These are phyloP conservation scores for Vanessa atalanta DNA, from an alignment of 1,140 invertebrate species.

Conservation along the genomic window DNA sequence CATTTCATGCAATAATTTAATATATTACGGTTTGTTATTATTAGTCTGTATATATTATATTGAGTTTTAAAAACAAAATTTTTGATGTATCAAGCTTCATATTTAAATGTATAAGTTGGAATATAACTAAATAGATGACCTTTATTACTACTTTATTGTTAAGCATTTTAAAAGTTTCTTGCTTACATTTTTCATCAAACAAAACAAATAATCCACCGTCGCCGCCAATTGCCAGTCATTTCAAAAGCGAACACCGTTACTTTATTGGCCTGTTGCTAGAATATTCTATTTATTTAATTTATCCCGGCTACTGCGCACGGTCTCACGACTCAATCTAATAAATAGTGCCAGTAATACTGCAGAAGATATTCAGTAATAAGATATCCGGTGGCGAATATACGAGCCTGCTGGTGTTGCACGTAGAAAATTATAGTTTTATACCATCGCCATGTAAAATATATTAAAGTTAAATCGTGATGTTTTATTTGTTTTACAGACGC, in stretches of 20 bases:
- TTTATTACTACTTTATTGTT: no score
- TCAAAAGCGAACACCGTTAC: constrained; percentile 43
- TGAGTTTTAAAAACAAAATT: no score
- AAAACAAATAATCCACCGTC: background rate
- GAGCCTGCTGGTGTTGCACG: constrained; percentile 53
- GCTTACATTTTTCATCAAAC: background rate
- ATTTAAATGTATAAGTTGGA: no score
- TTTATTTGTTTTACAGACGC: constrained; percentile 24
- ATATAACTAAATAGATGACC: no score
- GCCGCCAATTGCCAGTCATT: constrained; percentile 15
- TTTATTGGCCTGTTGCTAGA: constrained; percentile 41
- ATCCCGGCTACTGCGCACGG: constrained; percentile 56
- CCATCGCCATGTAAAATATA: constrained; percentile 31
- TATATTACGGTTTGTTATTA: no score
- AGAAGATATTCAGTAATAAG: constrained; percentile 70
- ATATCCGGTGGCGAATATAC: constrained; percentile 66
- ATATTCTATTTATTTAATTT: constrained; percentile 68
- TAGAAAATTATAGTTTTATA: constrained; percentile 59
- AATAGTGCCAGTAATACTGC: constrained; percentile 66
- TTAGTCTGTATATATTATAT: no score
- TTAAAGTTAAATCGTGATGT: constrained; percentile 23
- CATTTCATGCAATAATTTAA: no score
- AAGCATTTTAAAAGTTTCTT: background rate
- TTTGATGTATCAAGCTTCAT: no score
- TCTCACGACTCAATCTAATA: constrained; percentile 78